Evolutionary conservation across 2,888 invertebrate genomes (phyloP).

Genomic region (Brachypalpus laphriformis): DNA sequence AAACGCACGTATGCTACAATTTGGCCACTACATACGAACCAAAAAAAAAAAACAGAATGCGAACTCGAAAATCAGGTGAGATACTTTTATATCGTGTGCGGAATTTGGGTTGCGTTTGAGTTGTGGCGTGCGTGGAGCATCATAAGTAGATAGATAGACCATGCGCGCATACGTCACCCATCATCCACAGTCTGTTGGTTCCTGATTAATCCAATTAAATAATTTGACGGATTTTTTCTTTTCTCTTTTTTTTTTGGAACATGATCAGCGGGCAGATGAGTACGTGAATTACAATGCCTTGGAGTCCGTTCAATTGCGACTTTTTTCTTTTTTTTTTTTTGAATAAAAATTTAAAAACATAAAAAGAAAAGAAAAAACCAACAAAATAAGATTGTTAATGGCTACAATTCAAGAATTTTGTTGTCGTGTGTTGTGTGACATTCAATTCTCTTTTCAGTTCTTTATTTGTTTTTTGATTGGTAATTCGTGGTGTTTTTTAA

Average conservation of each 20-base stretch:
- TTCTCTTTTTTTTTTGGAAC: background rate
- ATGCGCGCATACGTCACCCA: constrained; percentile 8
- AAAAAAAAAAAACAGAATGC: constrained; percentile 7
- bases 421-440: constrained; percentile 67
- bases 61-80: constrained; percentile 60
- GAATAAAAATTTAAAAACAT: constrained; percentile 21
- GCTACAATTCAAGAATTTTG: constrained; percentile 70
- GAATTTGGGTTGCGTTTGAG: constrained; percentile 46
- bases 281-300: constrained; percentile 4
- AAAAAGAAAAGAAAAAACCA: constrained; percentile 11
- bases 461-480: constrained; percentile 19
- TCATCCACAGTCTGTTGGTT: constrained; percentile 39
- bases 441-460: constrained; percentile 50
- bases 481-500: constrained; percentile 23
- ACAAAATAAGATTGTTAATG: constrained; percentile 25
- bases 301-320: constrained; percentile 40
- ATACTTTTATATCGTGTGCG: constrained; percentile 46
- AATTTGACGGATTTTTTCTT: constrained; percentile 32
- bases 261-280: constrained; percentile 21
- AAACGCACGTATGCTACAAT: constrained; percentile 38
- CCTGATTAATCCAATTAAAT: constrained; percentile 44
- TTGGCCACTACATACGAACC: constrained; percentile 37
- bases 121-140: constrained; percentile 35
- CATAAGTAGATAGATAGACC: constrained; percentile 19
- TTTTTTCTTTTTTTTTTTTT: background rate